These are phyloP conservation scores for Oxyruncus cristatus DNA, from an alignment of 2,113 vertebrate genomes.

Conservation along the genomic window DNA sequence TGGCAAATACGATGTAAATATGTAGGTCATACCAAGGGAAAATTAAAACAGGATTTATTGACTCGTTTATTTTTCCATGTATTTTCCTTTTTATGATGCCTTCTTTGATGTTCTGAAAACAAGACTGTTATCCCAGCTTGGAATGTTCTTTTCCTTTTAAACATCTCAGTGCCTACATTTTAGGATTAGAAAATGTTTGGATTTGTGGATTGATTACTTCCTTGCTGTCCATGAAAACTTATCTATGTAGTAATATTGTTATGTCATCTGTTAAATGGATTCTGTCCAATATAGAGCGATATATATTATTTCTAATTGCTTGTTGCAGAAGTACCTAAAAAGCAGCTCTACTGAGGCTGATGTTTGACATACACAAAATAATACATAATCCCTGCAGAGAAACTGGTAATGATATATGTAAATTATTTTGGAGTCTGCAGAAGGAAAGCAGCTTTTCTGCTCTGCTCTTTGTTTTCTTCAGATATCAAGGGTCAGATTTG, in stretches of 20 bases:
- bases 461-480: background rate
- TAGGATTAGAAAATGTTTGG: background rate
- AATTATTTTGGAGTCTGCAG: background rate
- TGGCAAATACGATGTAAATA: background rate
- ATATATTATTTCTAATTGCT: background rate
- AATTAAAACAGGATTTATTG: background rate
- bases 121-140: background rate
- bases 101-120: background rate
- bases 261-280: background rate
- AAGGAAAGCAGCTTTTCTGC: background rate
- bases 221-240: background rate
- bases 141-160: background rate
- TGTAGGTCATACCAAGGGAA: background rate
- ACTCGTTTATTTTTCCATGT: background rate
- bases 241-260: background rate
- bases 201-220: background rate
- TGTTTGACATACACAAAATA: background rate
- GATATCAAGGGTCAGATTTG: background rate
- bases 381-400: background rate
- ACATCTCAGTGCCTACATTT: background rate
- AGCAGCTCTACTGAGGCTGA: background rate
- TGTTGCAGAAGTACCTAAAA: background rate
- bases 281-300: background rate
- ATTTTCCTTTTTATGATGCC: background rate
- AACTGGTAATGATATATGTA: background rate